Percentiles rank a stretch among this genome's conserved stretches.
These are phyloP conservation scores for Pantherophis guttatus DNA, from an alignment of 2,113 vertebrate species.

Conservation along the genomic window DNA sequence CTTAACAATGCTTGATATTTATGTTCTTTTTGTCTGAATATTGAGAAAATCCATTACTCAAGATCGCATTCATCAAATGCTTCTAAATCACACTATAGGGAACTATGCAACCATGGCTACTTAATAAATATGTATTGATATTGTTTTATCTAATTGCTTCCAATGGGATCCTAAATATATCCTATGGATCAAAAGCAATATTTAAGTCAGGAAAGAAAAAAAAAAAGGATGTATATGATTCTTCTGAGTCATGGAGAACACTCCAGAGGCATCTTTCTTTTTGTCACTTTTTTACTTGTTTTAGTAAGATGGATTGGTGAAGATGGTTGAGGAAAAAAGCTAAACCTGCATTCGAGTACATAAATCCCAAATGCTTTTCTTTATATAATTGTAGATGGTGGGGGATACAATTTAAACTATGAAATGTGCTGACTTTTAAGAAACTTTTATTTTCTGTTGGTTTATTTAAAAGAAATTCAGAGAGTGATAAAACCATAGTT, in stretches of 20 bases:
- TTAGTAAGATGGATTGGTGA: conserved; percentile 28
- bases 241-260: conserved; percentile 46
- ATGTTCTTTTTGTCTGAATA: conserved; percentile 56
- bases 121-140: conserved; percentile 69
- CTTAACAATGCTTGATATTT: conserved; percentile 28
- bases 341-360: background rate
- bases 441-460: background rate
- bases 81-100: conserved; percentile 61
- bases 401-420: background rate
- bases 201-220: conserved; percentile 62
- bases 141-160: conserved; percentile 73
- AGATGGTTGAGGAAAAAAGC: background rate
- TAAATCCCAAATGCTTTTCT: background rate
- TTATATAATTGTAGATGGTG: background rate
- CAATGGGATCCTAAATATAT: conserved; percentile 66
- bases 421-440: background rate
- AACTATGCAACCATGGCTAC: conserved; percentile 56
- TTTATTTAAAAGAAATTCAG: background rate
- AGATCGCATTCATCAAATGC: conserved; percentile 48
- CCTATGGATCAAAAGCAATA: conserved; percentile 39
- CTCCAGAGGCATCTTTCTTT: conserved; percentile 21
- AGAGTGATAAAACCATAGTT: background rate
- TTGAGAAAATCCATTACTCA: conserved; percentile 48
- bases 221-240: conserved; percentile 53
- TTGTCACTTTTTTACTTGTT: conserved; percentile 35